Base-by-base conservation (phyloP, 2,797 vertebrate genomes). In the Taenioides sp. region DNA sequence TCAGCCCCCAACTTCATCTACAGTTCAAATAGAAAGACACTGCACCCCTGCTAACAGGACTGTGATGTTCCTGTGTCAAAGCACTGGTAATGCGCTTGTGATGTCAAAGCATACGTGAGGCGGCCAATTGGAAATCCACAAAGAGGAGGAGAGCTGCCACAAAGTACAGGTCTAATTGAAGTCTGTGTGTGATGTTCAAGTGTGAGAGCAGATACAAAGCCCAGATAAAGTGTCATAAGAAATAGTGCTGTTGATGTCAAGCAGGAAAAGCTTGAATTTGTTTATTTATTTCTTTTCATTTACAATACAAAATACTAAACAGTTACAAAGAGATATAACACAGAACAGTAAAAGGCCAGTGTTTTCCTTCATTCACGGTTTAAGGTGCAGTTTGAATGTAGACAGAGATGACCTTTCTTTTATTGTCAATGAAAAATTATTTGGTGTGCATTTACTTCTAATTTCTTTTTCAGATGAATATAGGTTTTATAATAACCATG, bases 71-170 rank as follows among this genome's bases (percentile, higher is more conserved):
- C 40, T 65, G 55, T 72, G 43, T 79, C 67, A 17, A 61, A 71
- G 68, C 50, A 25, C 65, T 57, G 55, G 47, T 73, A 70, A 57
- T 70, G 73, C 66, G 43, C 68, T 37, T 71, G 67, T 79, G 17
- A 75, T 79, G 70, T 67, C 63, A 84, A 78, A 71, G 67, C 59
- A 69, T 47, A 54, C 69, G 70, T 63, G 69, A 66, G 61, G 67
- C 43, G 67, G 72, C 75, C 66, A 50, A 17, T 71, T 27, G 67
- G 66, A 86, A 64, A 37, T 69, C 64, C 74, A 77, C 72, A 65
- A 79, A 68, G 62, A 64, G 28, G 18, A 62, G 10, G 11, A 11
- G 31, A n/a, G 59, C 18, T n/a, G 16, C 7, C 28, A 7, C 70
- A 71, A 79, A 73, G 69, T 59, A 65, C 71, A 67, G 12, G 4